Base-by-base conservation (phyloP, 2,797 vertebrate genomes). In the Darevskia mixta region DNA sequence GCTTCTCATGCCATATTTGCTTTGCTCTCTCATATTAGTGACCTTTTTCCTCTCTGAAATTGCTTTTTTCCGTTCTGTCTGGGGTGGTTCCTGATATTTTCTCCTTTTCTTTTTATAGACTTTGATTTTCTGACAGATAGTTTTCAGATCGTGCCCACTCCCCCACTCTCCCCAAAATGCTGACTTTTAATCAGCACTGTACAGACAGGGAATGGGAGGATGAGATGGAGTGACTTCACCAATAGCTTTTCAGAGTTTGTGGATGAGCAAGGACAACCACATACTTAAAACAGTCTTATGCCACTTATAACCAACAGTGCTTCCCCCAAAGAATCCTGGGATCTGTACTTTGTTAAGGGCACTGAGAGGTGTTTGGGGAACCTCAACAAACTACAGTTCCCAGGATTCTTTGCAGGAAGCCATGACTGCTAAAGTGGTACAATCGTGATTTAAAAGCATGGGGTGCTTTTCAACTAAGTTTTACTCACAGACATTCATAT, bases 61-160 rank as follows among this genome's bases (percentile, higher is more conserved):
- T 78, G 80, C 45, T 83, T 76, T 76, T 82, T 76, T 76, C 41
- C 58, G 77, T 55, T 69, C 71, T 76, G 71, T 69, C 61, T 77
- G 23, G 82, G 64, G 32, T 49, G 64, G 66, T 67, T 77, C 55
- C 66, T 55, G 49, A 55, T 55, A 55, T 55, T 55, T 55, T 55
- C 49, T 55, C 4, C 61, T 67, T 87, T 82, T 66, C 77, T 87
- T 15, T 69, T 38, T 67, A 67, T 82, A 77, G 61, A 49, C 41
- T 5, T 29, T 35, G 23, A 67, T 41, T 20, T 69, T n/a, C 15
- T 49, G 43, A 49, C 41, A 87, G 2, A 43, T 64, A 35, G 55
- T 75, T 58, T 75, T 87, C 69, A 45, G 38, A 64, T 61, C 83
- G 72, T 80, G 49, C 49, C 49, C 49, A 55, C 49, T 5, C 13